phyloP scores from a whole-genome alignment of 2,888 invertebrate genomes.

The Drosophila anomelani region DNA sequence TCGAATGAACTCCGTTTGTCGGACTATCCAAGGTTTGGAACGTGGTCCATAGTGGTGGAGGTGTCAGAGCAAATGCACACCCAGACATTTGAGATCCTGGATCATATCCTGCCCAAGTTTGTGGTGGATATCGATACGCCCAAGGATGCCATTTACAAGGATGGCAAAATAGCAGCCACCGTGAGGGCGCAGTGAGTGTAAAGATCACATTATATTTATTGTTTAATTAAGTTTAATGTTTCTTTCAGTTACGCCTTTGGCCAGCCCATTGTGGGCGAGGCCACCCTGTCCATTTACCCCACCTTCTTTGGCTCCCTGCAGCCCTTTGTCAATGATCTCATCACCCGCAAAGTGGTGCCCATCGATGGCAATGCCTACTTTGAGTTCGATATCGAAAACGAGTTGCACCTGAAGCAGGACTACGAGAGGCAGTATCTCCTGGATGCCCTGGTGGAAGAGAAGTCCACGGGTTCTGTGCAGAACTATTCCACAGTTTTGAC shows the following conservation, averaged over 20 bases:
- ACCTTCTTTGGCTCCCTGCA: slow-evolving; percentile 87
- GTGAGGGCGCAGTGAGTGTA: slow-evolving; percentile 86
- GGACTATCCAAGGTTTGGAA: slow-evolving; percentile 92
- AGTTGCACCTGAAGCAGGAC: slow-evolving; percentile 91
- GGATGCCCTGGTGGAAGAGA: slow-evolving; percentile 96
- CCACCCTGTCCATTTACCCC: slow-evolving; percentile 93
- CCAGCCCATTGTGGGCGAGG: slow-evolving; percentile 94
- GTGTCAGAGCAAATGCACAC: slow-evolving; percentile 86
- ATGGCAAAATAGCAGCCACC: slow-evolving; percentile 91
- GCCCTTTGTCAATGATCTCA: slow-evolving; percentile 83
- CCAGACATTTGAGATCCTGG: slow-evolving; percentile 89
- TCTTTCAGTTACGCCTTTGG: slow-evolving; percentile 86
- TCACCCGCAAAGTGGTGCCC: slow-evolving; percentile 89
- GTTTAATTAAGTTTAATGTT: too few relatives aligned
- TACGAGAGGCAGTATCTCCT: slow-evolving; percentile 92
- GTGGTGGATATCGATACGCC: slow-evolving; percentile 94
- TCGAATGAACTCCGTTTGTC: slow-evolving; percentile 91
- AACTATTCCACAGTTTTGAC: slow-evolving; percentile 92
- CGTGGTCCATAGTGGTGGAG: slow-evolving; percentile 93
- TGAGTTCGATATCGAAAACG: slow-evolving; percentile 91
- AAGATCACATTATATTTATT: slow-evolving; percentile 77
- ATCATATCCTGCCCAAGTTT: slow-evolving; percentile 97
- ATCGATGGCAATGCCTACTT: slow-evolving; percentile 89
- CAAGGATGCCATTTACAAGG: slow-evolving; percentile 93
- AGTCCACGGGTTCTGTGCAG: slow-evolving; percentile 92